A percentile compares a stretch with the other conserved stretches of the same genome.
These are phyloP conservation scores for Tenodera sinensis DNA, from an alignment of 2,888 invertebrate genomes.

Conservation along the genomic window DNA sequence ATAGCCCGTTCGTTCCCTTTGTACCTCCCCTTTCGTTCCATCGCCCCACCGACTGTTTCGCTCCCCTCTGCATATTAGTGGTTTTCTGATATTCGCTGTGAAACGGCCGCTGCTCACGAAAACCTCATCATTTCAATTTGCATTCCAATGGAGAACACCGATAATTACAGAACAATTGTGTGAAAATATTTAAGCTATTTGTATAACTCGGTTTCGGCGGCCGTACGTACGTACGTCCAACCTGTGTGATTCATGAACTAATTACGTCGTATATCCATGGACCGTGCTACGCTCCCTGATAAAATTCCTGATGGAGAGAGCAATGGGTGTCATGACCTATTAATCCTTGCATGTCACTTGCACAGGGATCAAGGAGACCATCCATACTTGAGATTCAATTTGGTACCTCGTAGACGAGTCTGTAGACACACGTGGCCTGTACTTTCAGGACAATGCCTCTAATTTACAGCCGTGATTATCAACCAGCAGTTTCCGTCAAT, in stretches of 20 bases:
- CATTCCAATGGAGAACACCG: slow-evolving; percentile 10
- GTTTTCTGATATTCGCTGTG: slow-evolving; percentile 13
- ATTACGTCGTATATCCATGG: background rate
- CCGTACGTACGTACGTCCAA: background rate
- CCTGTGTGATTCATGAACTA: background rate
- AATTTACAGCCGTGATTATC: too few species aligned
- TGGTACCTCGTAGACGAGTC: too few species aligned
- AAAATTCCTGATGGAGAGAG: background rate
- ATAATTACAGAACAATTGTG: slow-evolving; percentile 17
- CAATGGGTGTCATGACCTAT: background rate
- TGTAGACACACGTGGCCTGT: too few species aligned
- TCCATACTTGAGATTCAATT: too few species aligned
- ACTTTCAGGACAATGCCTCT: too few species aligned
- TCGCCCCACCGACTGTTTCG: background rate
- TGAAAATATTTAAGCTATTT: slow-evolving; percentile 19
- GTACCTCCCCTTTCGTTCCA: background rate
- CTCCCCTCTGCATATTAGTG: background rate
- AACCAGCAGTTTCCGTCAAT: too few species aligned
- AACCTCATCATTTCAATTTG: slow-evolving; percentile 17
- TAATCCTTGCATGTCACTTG: background rate
- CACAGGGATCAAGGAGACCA: background rate
- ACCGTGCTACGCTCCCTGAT: background rate
- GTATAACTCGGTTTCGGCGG: background rate
- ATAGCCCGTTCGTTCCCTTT: background rate
- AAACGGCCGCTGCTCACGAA: background rate